Base-by-base conservation (phyloP, 2,797 vertebrate genomes). In the Muscicapa comitata region DNA sequence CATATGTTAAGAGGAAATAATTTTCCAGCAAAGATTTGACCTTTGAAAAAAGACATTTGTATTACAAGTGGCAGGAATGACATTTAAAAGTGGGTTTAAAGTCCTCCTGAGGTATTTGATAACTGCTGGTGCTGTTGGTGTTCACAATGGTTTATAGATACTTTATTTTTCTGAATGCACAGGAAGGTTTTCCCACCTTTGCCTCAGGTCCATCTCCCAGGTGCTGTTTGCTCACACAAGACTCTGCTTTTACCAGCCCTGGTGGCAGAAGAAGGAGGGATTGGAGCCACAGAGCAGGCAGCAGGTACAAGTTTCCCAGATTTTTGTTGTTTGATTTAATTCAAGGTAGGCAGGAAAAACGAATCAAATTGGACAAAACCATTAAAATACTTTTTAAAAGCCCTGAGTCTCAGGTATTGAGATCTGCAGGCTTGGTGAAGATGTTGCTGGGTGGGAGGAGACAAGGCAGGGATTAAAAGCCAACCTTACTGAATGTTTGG, bases 281-380 rank as follows among this genome's bases (percentile, higher is more conserved):
- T 48, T 40, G 42, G 48, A 88, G 42, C 43, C 11, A 1, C 4
- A 2, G 2, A 11, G 53, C 10, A 74, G 24, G 19, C 12, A 53
- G 40, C 14, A 24, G 9, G 25, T 63, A 10, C 25, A 33, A 4
- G 17, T 15, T 59, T 24, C 7, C 14, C 26, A 31, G 31, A 7
- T 26, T 11, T 7, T 13, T 6, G 23, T 40, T 6, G 8, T 37
- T 58, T 8, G 0, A 4, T 50, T 58, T 89, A 13, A 4, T 24
- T 79, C 40, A 25, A 65, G 40, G 14, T 25, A 42, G 5, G 33
- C 13, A 43, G 33, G 45, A 45, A 61, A 65, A 79, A 47, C 1
- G 0, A 31, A 65, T 17, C 2, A 6, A 37, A 28, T 5, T 21
- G 28, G 17, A 11, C 4, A 42, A 61, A 70, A 67, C 2, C 18